Evolutionary conservation across 2,113 vertebrate genomes (phyloP).

Genomic region (Aplodontia rufa): DNA sequence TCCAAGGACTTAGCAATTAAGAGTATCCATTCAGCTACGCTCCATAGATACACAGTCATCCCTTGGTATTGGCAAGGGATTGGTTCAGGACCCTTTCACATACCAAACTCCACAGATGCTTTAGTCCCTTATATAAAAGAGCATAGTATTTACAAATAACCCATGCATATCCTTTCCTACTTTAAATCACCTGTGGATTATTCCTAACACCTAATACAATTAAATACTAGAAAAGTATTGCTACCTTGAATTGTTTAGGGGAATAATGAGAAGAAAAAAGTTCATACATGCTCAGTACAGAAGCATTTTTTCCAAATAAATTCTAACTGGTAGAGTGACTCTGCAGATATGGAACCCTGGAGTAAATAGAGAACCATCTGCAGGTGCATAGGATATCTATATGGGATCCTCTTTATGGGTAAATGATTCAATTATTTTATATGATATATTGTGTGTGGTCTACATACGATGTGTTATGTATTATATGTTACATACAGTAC

Average conservation of each 20-base stretch:
- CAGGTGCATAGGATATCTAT: not conserved
- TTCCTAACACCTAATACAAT: not conserved
- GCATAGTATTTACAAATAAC: not conserved
- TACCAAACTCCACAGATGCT: not conserved
- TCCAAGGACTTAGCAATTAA: not conserved
- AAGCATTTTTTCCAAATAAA: not conserved
- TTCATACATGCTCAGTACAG: not conserved
- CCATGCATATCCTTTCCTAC: not conserved
- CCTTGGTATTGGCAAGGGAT: not conserved
- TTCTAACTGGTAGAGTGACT: not conserved
- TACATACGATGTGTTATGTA: not conserved
- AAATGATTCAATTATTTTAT: not conserved
- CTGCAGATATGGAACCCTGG: not conserved
- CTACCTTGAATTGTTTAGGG: not conserved
- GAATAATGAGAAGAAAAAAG: not conserved
- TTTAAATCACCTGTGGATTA: not conserved
- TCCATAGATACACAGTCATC: not conserved
- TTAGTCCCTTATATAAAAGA: not conserved
- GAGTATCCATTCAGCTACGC: not conserved
- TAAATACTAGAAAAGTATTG: not conserved
- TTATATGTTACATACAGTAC: not conserved
- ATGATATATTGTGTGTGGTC: not conserved
- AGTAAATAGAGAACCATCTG: not conserved
- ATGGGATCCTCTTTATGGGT: not conserved
- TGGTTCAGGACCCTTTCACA: not conserved